phyloP scores from a whole-genome alignment of 2,888 invertebrate species.

The Eilema sororculum region DNA sequence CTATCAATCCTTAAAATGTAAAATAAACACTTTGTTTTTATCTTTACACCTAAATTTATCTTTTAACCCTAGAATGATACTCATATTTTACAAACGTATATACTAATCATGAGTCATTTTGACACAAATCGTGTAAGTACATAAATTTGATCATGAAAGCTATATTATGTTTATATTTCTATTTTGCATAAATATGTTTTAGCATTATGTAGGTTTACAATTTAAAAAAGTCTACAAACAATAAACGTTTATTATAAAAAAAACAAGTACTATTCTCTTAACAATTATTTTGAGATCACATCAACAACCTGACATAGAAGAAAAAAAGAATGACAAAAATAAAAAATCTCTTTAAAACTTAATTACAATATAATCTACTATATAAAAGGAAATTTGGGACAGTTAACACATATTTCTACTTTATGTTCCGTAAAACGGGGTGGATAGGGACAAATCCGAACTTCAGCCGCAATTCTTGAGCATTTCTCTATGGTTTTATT shows the following conservation, averaged over 20 bases:
- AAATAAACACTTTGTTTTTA: too few species aligned
- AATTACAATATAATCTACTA: neutral
- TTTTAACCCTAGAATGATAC: too few species aligned
- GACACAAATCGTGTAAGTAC: too few species aligned
- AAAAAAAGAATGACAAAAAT: neutral
- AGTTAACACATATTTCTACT: too few species aligned
- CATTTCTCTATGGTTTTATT: too few species aligned
- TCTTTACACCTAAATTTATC: too few species aligned
- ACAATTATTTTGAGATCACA: neutral
- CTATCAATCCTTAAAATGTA: too few species aligned
- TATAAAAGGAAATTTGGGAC: too few species aligned
- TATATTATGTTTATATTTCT: neutral
- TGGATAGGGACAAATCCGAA: too few species aligned
- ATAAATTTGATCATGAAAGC: neutral
- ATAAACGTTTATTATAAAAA: neutral
- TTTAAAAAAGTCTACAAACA: neutral
- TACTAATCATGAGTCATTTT: too few species aligned
- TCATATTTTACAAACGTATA: too few species aligned
- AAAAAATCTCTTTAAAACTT: neutral
- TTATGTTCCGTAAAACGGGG: neutral
- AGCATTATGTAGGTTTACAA: neutral
- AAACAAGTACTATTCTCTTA: slow-evolving; percentile 3
- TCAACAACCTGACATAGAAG: slow-evolving; percentile 2
- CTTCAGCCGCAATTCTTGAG: too few species aligned
- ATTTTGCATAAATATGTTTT: neutral